Evolutionary conservation across 2,797 vertebrate genomes (phyloP).

Genomic region (Columba guinea): DNA sequence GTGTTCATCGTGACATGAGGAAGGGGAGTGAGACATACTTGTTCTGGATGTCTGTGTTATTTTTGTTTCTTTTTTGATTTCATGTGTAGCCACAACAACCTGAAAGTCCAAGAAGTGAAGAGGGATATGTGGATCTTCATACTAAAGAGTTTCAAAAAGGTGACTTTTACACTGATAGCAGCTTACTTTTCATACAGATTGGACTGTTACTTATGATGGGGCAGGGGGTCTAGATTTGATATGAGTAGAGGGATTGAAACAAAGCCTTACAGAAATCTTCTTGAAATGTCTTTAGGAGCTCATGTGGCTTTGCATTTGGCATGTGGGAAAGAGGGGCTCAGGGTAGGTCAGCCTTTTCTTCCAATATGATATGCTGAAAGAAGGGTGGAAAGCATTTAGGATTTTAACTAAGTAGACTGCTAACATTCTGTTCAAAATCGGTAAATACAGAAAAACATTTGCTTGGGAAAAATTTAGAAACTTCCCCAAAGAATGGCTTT

Average conservation of each 20-base stretch:
- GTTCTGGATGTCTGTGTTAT: not conserved
- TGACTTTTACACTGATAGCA: constrained; percentile 1
- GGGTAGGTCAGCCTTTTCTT: not conserved
- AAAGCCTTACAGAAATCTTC: not conserved
- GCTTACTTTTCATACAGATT: not conserved
- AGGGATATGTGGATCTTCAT: not conserved
- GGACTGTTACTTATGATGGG: not conserved
- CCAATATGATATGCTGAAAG: not conserved
- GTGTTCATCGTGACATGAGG: not conserved
- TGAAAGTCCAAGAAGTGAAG: constrained; percentile 33
- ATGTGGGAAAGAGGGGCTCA: not conserved
- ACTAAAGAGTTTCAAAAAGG: constrained; percentile 47
- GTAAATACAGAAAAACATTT: not conserved
- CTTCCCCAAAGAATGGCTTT: not conserved
- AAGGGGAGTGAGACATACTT: not conserved
- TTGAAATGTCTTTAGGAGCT: not conserved
- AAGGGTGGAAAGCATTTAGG: not conserved
- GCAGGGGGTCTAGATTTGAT: not conserved
- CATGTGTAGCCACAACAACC: not conserved
- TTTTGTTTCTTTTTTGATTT: constrained; percentile 22
- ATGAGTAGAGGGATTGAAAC: not conserved
- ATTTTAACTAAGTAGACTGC: not conserved
- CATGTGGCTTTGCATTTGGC: not conserved
- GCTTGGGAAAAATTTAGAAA: not conserved
- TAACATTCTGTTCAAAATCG: not conserved